phyloP scores from a whole-genome alignment of 2,797 vertebrate genomes.

The Syncerus caffer region DNA sequence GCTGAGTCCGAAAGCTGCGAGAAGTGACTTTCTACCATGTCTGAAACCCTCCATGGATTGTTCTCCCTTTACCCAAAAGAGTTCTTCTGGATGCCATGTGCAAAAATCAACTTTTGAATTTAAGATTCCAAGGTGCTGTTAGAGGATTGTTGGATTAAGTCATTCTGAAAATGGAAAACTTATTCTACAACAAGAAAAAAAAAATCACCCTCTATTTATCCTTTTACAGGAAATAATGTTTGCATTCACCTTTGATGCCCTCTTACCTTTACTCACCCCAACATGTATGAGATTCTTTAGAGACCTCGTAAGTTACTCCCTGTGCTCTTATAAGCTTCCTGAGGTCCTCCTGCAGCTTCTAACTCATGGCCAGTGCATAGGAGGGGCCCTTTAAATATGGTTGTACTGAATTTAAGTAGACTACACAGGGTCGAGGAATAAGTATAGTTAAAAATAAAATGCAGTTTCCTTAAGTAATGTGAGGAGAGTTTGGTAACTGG shows the following conservation, averaged over 20 bases:
- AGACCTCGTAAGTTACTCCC: background rate
- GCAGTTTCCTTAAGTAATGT: background rate
- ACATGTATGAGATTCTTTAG: background rate
- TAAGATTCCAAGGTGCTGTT: background rate
- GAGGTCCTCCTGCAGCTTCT: background rate
- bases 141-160: background rate
- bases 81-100: background rate
- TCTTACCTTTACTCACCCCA: background rate
- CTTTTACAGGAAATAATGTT: background rate
- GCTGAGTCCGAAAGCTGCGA: too few species aligned
- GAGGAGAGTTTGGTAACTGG: background rate
- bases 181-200: background rate
- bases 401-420: background rate
- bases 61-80: background rate
- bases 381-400: background rate
- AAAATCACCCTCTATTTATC: background rate
- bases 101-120: background rate
- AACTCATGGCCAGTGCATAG: background rate
- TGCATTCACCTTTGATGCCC: background rate
- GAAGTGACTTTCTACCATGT: background rate
- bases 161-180: background rate
- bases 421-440: background rate
- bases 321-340: accelerated
- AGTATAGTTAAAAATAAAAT: background rate
- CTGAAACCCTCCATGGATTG: background rate